A percentile compares a stretch with the other conserved stretches of the same genome.
These are phyloP conservation scores for Achroia grisella DNA, from an alignment of 1,140 invertebrate genomes.

Conservation along the genomic window DNA sequence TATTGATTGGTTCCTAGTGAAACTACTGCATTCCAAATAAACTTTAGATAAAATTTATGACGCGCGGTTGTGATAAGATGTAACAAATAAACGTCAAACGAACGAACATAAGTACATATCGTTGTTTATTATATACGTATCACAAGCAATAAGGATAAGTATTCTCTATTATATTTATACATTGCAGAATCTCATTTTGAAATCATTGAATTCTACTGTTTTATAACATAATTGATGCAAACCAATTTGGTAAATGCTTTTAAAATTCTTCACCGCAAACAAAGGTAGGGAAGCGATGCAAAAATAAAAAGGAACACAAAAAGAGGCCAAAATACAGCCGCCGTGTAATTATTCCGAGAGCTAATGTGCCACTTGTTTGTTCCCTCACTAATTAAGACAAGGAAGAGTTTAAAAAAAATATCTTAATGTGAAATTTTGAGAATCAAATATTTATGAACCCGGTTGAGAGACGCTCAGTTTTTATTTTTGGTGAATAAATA, in stretches of 20 bases:
- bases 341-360: constrained; percentile 63
- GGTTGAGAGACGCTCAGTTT: constrained; percentile 21
- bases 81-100: too few relatives aligned
- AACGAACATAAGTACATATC: too few relatives aligned
- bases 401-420: constrained; percentile 60
- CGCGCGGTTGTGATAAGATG: too few relatives aligned
- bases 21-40: too few relatives aligned
- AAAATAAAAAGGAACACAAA: constrained; percentile 38
- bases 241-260: constrained; percentile 60
- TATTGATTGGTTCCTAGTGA: too few relatives aligned
- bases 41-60: too few relatives aligned
- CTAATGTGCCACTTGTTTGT: constrained; percentile 69
- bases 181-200: too few relatives aligned
- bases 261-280: constrained; percentile 57
- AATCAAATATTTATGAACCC: constrained; percentile 66
- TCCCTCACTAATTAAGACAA: constrained; percentile 66
- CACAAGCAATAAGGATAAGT: too few relatives aligned
- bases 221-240: constrained; percentile 19
- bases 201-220: not conserved
- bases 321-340: constrained; percentile 36
- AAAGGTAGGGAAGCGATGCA: constrained; percentile 36
- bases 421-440: constrained; percentile 30
- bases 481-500: constrained; percentile 16
- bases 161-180: constrained; percentile 8
- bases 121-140: too few relatives aligned